These are phyloP conservation scores for Bemisia tabaci DNA, from an alignment of 1,140 invertebrate species.

Conservation along the genomic window DNA sequence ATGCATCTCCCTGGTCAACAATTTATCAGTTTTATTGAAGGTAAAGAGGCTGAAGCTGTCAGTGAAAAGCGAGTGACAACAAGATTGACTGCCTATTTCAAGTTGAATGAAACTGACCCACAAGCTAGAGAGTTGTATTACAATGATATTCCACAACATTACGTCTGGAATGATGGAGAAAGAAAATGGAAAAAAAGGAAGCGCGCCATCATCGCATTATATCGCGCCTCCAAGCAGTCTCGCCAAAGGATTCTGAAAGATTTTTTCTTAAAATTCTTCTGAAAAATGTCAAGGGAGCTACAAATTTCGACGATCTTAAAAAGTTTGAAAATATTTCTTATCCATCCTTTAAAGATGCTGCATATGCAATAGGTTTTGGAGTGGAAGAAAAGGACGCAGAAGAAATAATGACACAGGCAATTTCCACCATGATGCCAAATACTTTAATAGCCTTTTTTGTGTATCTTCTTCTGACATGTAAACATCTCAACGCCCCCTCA, in stretches of 20 bases:
- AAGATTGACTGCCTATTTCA: neutral
- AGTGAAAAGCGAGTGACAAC: neutral
- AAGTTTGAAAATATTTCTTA: constrained; percentile 25
- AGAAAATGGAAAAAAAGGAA: neutral
- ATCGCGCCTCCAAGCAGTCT: constrained; percentile 28
- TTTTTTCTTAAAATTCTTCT: constrained; percentile 33
- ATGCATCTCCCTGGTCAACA: constrained; percentile 23
- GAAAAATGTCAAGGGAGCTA: constrained; percentile 30
- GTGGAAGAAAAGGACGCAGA: constrained; percentile 21
- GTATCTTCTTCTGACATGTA: neutral
- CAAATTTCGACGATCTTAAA: constrained; percentile 28
- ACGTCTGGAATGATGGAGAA: neutral
- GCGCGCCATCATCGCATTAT: constrained; percentile 7
- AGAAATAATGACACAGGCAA: neutral
- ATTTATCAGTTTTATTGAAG: neutral
- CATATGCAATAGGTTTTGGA: constrained; percentile 22
- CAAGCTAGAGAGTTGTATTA: neutral
- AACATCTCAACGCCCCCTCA: constrained; percentile 22
- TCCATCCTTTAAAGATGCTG: constrained; percentile 26
- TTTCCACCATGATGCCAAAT: neutral
- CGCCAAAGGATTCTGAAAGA: constrained; percentile 28
- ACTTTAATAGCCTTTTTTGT: constrained; percentile 1
- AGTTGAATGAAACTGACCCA: neutral
- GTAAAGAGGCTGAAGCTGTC: neutral
- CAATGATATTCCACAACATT: constrained; percentile 1